Percentiles rank a stretch among this genome's conserved stretches.
Evolutionary conservation across 2,888 invertebrate genomes (phyloP).

Genomic region (Nomada ferruginata): DNA sequence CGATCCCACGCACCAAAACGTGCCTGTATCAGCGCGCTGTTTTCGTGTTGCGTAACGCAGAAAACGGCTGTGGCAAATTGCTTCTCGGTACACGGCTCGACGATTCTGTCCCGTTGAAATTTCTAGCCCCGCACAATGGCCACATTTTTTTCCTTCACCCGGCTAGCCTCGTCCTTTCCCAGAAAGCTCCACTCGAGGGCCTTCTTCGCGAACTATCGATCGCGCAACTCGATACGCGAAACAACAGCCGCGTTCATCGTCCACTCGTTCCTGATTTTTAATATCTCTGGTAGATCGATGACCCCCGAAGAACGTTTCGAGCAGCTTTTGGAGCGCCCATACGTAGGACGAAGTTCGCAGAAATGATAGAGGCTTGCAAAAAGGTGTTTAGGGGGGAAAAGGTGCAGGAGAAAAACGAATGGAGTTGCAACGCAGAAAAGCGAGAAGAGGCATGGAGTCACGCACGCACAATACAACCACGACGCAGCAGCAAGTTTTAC

Average conservation of each 20-base stretch:
- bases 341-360: background rate
- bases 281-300: constrained; percentile 5
- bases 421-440: background rate
- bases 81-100: constrained; percentile 18
- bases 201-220: constrained; percentile 33
- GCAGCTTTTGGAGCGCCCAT: background rate
- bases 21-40: constrained; percentile 38
- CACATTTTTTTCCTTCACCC: background rate
- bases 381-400: background rate
- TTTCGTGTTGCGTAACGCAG: constrained; percentile 55
- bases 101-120: background rate
- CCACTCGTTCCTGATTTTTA: constrained; percentile 11
- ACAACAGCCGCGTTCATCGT: constrained; percentile 8
- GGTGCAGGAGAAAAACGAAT: background rate
- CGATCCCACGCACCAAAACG: constrained; percentile 48
- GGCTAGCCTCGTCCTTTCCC: background rate
- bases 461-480: constrained; percentile 9
- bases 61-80: constrained; percentile 43
- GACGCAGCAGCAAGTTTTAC: constrained; percentile 28
- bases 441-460: constrained; percentile 7
- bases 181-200: background rate
- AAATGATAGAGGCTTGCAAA: background rate
- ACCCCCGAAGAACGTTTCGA: background rate
- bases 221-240: constrained; percentile 3
- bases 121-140: background rate